A percentile compares a stretch with the other conserved stretches of the same genome.
phyloP scores from a whole-genome alignment of 92 coral and sea anemone genomes.

The Heliopora coerulea region DNA sequence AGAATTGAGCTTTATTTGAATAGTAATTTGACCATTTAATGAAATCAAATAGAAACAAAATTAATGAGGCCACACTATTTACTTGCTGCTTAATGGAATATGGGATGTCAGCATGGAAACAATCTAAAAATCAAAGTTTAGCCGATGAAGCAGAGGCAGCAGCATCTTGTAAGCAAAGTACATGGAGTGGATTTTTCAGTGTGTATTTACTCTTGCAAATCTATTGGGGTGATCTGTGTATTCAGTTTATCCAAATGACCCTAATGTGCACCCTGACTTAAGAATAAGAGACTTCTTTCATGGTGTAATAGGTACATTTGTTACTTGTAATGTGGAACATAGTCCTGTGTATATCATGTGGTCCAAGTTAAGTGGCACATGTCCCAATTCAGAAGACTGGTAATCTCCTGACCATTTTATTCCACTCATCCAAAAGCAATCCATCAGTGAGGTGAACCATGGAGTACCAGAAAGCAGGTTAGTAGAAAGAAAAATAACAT shows the following conservation, averaged over 20 bases:
- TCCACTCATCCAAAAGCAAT: constrained; percentile 26
- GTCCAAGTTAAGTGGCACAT: constrained; percentile 31
- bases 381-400: constrained; percentile 41
- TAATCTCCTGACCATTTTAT: constrained; percentile 40
- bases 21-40: constrained; percentile 36
- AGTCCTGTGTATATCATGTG: constrained; percentile 43
- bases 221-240: constrained; percentile 21
- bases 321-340: constrained; percentile 2
- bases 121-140: constrained; percentile 13
- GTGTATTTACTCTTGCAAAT: constrained; percentile 34
- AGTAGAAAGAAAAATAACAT: constrained; percentile 24
- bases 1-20: constrained; percentile 45
- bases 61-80: constrained; percentile 31
- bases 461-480: constrained; percentile 7
- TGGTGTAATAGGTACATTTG: constrained; percentile 10
- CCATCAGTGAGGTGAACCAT: neutral
- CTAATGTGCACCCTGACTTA: constrained; percentile 8
- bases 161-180: constrained; percentile 1
- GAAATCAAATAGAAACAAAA: constrained; percentile 33
- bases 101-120: constrained; percentile 31
- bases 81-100: constrained; percentile 22
- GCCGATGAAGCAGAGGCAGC: constrained; percentile 26
- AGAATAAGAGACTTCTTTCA: constrained; percentile 31
- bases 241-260: constrained; percentile 42
- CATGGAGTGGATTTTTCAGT: constrained; percentile 33